Base-by-base conservation (phyloP, 2,888 invertebrate genomes). In the Polyommatus icarus region DNA sequence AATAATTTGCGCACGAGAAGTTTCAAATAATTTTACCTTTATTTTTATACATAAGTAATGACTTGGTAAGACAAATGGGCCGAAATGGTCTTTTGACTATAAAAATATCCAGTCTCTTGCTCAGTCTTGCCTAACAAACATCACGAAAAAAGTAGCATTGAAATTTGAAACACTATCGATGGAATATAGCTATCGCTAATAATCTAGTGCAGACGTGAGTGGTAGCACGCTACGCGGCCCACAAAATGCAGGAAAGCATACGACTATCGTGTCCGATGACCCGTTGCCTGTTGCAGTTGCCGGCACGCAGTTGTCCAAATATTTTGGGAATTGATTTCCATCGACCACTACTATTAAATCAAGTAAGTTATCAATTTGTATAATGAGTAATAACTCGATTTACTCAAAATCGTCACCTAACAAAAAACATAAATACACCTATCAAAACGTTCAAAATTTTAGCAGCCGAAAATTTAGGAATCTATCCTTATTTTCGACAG, bases 1-100 rank as follows among this genome's bases (percentile, higher is more conserved):
- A 77, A 77, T 77, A 71, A 77, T 77, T 77, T 40, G 73, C 77
- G 59, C 24, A 72, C 24, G 77, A 59, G 59, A 73, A 61, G 73
- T 61, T 77, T 77, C 57, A 59, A 73, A 73, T 71, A 10, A 71
- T 75, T 46, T 54, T 40, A 40, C n/a, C 40, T 75, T 8, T 12
- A 40, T 72, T 46, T 10, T 46, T 46, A 46, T 46, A 10, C 46
- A 10, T 46, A n/a, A n/a, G n/a, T n/a, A 46, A 10, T 46, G 36
- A 1, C 3, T 40, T 72, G 3, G 50, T 40, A 40, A 18, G 20
- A 15, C 12, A 8, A 32, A 71, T 71, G 18, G 29, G 6, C n/a
- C n/a, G 3, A 36, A 71, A 71, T 18, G 12, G 18, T 29, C 7
- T n/a, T 59, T n/a, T 7, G 59, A 54, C 18, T 18, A 50, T 15